Evolutionary conservation across 2,113 vertebrate genomes (phyloP), one percentile per base, ranked within the genome.

Genomic region (Dasyprocta punctata): DNA sequence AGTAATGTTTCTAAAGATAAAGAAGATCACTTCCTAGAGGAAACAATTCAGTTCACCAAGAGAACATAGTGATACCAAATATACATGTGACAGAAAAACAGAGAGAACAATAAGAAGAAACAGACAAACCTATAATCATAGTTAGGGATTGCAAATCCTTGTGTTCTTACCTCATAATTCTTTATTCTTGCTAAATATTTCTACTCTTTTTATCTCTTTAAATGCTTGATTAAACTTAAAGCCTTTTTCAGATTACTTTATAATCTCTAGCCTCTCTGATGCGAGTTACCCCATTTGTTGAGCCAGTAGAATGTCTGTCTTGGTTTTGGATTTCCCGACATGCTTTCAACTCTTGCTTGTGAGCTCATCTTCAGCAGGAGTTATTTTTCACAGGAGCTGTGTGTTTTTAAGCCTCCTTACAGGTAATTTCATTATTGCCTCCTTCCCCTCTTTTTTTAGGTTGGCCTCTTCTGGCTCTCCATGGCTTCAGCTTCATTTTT

Each of bases 141-240:
- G 83, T 69, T 58, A 36, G 30, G 52, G 47, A 71, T 13, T 83
- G 44, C 6, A 93, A 92, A 77, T 63, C 1, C 1, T 47, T 63
- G 77, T 77, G 26, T 61, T 38, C 33, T 90, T 63, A 86, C 78
- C 87, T 93, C 33, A 56, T 44, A 93, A 80, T 86, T 86, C 82
- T 73, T 77, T 71, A 19, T 38, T 78, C 7, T 87, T 89, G 12
- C 49, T 81, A n/a, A 41, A 30, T 69, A 30, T 69, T 38, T 24
- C 44, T 49, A 61, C 9, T 90, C 85, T 47, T 65, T 65, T 96
- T 58, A 87, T 86, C 36, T 93, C 71, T 95, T 84, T 88, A 81
- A 77, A 58, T 49, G 60, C 14, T 89, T 73, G 87, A 36, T 82
- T 41, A 67, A 88, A 94, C 3, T 49, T 26, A 71, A 81, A 60